phyloP scores from a whole-genome alignment of 2,888 invertebrate genomes.

The Eupithecia insigniata region DNA sequence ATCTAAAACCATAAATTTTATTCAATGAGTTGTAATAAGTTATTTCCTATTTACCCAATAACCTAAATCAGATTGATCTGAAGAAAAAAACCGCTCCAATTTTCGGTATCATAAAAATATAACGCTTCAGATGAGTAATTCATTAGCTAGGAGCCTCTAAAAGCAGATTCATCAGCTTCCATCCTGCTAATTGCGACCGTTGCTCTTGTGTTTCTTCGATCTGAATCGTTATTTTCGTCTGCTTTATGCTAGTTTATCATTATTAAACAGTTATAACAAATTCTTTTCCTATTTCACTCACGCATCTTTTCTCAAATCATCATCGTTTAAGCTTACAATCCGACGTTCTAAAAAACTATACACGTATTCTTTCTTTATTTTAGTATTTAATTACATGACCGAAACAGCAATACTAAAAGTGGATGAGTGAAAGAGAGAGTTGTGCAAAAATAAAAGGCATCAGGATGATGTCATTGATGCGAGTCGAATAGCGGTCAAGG shows the following conservation, averaged over 20 bases:
- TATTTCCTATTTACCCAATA: no score
- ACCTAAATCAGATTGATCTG: not conserved
- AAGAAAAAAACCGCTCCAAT: not conserved
- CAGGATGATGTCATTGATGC: constrained; percentile 72
- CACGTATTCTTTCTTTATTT: constrained; percentile 15
- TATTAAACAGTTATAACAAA: not conserved
- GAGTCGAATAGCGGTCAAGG: constrained; percentile 79
- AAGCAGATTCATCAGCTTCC: constrained; percentile 30
- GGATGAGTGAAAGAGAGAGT: constrained; percentile 34
- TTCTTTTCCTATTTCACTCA: not conserved
- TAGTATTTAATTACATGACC: constrained; percentile 26
- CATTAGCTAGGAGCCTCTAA: constrained; percentile 43
- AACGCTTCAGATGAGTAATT: constrained; percentile 40
- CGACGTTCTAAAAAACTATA: constrained; percentile 15
- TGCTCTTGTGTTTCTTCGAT: constrained; percentile 12
- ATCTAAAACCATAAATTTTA: not conserved
- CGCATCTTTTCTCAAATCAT: constrained; percentile 1
- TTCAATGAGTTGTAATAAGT: not conserved
- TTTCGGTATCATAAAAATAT: not conserved
- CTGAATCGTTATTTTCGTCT: not conserved
- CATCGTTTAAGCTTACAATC: not conserved
- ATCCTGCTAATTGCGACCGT: constrained; percentile 41
- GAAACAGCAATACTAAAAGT: constrained; percentile 30
- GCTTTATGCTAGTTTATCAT: not conserved
- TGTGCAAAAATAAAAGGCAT: constrained; percentile 37